Conservation (phyloP, 2,113 vertebrate genomes). For the Limanda limanda region DNA sequence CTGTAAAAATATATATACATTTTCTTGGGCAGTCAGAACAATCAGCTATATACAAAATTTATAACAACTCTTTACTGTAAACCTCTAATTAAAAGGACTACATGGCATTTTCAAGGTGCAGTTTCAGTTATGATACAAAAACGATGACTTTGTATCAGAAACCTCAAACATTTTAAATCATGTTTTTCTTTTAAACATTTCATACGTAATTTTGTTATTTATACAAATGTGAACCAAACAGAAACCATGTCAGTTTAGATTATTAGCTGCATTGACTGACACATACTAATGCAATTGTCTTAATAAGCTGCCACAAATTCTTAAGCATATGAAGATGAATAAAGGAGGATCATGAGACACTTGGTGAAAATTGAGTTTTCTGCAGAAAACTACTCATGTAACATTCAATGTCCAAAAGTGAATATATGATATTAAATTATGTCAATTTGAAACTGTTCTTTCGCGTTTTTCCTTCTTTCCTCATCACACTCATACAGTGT, state of each 20-base stretch:
- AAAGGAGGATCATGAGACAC: constrained; percentile 34
- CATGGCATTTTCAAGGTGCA: not conserved
- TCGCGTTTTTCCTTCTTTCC: not conserved
- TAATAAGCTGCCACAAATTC: constrained; percentile 49
- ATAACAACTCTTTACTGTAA: constrained; percentile 25
- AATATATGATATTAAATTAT: constrained; percentile 28
- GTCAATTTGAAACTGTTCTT: not conserved
- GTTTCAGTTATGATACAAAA: not conserved
- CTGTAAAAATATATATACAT: constrained; percentile 55
- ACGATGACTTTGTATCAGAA: not conserved
- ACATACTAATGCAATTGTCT: constrained; percentile 11
- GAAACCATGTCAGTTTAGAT: not conserved
- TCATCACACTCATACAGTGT: not conserved
- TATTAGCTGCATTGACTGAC: constrained; percentile 19
- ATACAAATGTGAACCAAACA: constrained; percentile 1
- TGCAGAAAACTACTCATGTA: not conserved
- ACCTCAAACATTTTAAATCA: not conserved
- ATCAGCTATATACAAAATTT: constrained; percentile 54
- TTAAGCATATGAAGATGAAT: constrained; percentile 1
- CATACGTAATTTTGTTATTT: not conserved
- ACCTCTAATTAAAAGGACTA: constrained; percentile 3
- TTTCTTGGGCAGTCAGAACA: constrained; percentile 41
- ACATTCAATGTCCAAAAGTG: not conserved
- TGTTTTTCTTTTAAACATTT: not conserved
- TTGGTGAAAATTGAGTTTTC: constrained; percentile 34